Base-by-base conservation (phyloP, 2,797 vertebrate genomes). In the Acanthurus lineatus region DNA sequence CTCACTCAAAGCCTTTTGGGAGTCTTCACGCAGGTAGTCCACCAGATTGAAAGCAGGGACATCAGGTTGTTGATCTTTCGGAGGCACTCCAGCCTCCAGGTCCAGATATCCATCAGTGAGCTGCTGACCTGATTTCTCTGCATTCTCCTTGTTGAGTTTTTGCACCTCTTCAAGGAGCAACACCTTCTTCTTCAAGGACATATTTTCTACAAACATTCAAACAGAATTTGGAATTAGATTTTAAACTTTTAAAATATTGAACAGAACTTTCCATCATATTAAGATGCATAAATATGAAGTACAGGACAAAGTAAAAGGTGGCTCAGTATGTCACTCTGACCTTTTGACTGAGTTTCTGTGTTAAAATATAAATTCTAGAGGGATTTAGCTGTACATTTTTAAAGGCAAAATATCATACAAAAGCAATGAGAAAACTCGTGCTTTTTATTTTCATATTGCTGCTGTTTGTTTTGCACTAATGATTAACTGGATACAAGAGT, bases 61-160 rank as follows among this genome's bases (percentile, higher is more conserved):
- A 5, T 82, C 73, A 0, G 61, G 60, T 45, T 70, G 61, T 54
- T 85, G 84, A 25, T 84, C 84, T 71, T 89, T 61, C 9, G 80
- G 66, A 11, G 87, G 28, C 25, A 68, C 69, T 44, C 59, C 83
- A 14, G 79, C 77, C 68, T 92, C 91, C 79, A 68, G 79, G 83
- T 86, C 73, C 62, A 71, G 80, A 49, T 40, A 56, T 0, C 51
- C 83, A 61, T 74, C 5, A 6, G 63, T 38, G 16, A 75, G 47
- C 48, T 76, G 76, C 11, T 76, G 81, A 52, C 74, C 66, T 3
- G 92, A 92, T 69, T 92, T 91, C 73, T 93, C 92, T 63, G 63
- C 49, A 81, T 98, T 98, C 89, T 97, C 96, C 83, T 85, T 89
- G 91, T 97, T 98, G 76, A 96, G 94, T 53, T 97, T 96, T 88